Base-by-base conservation (phyloP, 92 coral and sea anemone genomes). In the Zoanthus sansibaricus region DNA sequence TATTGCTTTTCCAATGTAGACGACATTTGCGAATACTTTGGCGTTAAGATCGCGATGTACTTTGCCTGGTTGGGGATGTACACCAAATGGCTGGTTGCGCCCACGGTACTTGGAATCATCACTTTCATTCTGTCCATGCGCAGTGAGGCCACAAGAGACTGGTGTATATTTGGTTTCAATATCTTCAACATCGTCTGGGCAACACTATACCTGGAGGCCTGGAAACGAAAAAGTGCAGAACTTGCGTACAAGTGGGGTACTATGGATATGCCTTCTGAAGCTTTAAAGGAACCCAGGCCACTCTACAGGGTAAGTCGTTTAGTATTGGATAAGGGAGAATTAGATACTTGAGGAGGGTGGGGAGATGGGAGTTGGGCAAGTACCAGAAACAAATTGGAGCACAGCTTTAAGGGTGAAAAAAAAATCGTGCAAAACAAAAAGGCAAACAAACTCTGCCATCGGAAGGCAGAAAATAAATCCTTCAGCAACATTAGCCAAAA, bases 131-230 rank as follows among this genome's bases (percentile, higher is more conserved):
- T 97, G 76, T 93, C 96, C 93, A 89, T 85, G 88, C 95, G 96
- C 61, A 89, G 99, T 17, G 99, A 95, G 94, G 93, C 88, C 52
- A 91, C 98, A 14, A 95, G 99, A 67, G 99, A 97, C 79, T 97
- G 99, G 99, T 97, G 99, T 83, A 91, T 95, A 90, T 74, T 97
- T 30, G 94, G 94, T 59, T 95, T 95, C 92, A 97, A 94, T 82
- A 95, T 97, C 78, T 97, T 97, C 82, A 97, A 97, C 92, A 97
- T 97, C 71, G 98, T 97, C 46, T 97, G 99, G 99, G 99, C 99
- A 9, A 97, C 99, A 49, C 90, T 97, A 78, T 97, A 92, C 84
- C 88, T 97, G 88, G 99, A 97, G 92, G 99, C 99, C 86, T 97
- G 99, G 99, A 97, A 97, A 84, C 95, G 99, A 91, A 94, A 83